phyloP scores from a whole-genome alignment of 2,888 invertebrate species.

The Polylopha cassiicola region DNA sequence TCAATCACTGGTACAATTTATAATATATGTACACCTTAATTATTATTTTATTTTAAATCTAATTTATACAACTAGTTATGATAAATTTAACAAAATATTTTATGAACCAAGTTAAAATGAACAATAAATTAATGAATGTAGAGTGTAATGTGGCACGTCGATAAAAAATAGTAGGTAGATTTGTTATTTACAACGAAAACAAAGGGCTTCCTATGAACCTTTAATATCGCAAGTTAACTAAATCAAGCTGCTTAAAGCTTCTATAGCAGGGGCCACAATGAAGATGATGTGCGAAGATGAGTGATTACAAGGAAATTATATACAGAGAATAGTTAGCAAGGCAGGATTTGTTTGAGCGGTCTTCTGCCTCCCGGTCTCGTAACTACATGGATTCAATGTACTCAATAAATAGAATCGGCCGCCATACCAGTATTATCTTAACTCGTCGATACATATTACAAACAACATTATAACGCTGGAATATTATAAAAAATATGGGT shows the following conservation, averaged over 20 bases:
- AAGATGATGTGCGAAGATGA: too few relatives aligned
- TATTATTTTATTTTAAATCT: conserved; percentile 54
- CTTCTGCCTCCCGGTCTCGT: conserved; percentile 55
- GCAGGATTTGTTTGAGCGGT: conserved; percentile 47
- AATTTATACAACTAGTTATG: conserved; percentile 62
- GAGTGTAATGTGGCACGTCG: conserved; percentile 59
- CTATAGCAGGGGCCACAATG: too few relatives aligned
- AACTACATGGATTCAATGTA: conserved; percentile 55
- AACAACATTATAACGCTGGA: too few relatives aligned
- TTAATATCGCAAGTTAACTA: too few relatives aligned
- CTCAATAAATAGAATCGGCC: conserved; percentile 11
- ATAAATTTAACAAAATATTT: conserved; percentile 49
- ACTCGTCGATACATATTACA: too few relatives aligned
- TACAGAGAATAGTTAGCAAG: conserved; percentile 50
- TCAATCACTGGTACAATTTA: conserved; percentile 15
- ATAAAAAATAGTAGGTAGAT: conserved; percentile 29
- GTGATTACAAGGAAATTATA: conserved; percentile 47
- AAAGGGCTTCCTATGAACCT: too few relatives aligned
- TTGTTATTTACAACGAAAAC: conserved; percentile 52
- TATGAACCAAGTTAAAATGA: conserved; percentile 61
- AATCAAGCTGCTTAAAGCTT: too few relatives aligned
- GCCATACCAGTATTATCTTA: conserved; percentile 9
- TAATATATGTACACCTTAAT: conserved; percentile 67
- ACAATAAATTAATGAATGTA: conserved; percentile 75
- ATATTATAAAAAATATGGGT: too few relatives aligned